A percentile compares a stretch with the other conserved stretches of the same genome.
phyloP scores from a whole-genome alignment of 2,888 invertebrate species.

The Mesoligia furuncula region DNA sequence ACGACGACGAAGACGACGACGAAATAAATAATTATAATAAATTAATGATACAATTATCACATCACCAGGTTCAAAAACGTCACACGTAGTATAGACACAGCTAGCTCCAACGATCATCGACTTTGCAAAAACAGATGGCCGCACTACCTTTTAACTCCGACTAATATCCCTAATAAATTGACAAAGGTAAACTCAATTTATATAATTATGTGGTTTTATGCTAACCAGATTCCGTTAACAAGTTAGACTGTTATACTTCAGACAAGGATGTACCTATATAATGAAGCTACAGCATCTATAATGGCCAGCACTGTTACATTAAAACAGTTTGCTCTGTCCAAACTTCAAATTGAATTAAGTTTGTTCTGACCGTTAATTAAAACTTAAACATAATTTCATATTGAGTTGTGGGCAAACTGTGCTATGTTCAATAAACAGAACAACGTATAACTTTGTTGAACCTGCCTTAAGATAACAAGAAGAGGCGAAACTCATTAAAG shows the following conservation, averaged over 20 bases:
- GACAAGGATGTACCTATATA: constrained; percentile 23
- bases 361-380: constrained; percentile 79
- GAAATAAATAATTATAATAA: too few relatives aligned
- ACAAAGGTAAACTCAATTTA: constrained; percentile 32
- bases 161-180: constrained; percentile 6
- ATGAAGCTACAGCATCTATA: constrained; percentile 34
- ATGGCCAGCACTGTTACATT: constrained; percentile 47
- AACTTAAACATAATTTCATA: constrained; percentile 82
- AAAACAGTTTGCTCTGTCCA: constrained; percentile 66
- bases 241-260: constrained; percentile 28
- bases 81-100: not conserved
- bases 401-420: constrained; percentile 78
- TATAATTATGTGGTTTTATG: constrained; percentile 28
- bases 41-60: too few relatives aligned
- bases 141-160: not conserved
- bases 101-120: not conserved
- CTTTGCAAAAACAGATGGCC: not conserved
- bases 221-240: constrained; percentile 35
- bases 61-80: not conserved
- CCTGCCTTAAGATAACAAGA: constrained; percentile 85
- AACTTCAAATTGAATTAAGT: constrained; percentile 75
- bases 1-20: too few relatives aligned
- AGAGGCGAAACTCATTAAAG: constrained; percentile 87
- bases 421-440: constrained; percentile 83
- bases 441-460: constrained; percentile 80